Evolutionary conservation across 2,797 vertebrate genomes (phyloP), one percentile per base, ranked within the genome.

Genomic region (Tenualosa thibaudeaui): DNA sequence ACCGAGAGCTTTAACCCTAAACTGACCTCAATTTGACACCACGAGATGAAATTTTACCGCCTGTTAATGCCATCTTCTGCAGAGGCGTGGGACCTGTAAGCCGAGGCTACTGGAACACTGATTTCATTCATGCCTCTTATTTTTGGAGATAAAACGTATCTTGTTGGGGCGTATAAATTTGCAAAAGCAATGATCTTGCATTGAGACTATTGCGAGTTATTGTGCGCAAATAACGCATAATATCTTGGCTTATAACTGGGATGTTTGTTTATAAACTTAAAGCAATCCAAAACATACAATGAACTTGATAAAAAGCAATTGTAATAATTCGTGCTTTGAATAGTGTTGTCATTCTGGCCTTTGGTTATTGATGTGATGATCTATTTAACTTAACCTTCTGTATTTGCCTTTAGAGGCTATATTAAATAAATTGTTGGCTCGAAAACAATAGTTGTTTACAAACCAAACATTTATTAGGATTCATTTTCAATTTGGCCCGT

Each of bases 21-120:
- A 96, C 95, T 99, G 97, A 99, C 98, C 98, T 96, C 96, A 96
- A 97, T 97, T 95, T 98, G 97, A 98, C 97, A 98, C 97, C 96
- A 95, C 94, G 95, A 96, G 97, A 97, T 97, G 97, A 98, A 97
- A 98, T 96, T 96, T 96, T 97, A 98, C 96, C 96, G 96, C 94
- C 96, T 96, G 96, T 96, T 98, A 97, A 97, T 98, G 97, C 95
- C 96, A 96, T 97, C 96, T 96, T 93, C 95, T 94, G 95, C 94
- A 94, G 90, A 86, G 87, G 91, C 92, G 92, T 93, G 92, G 90
- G 89, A 93, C 90, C 91, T 92, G 90, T 90, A 92, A 92, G 92
- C 91, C 93, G 93, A 94, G 84, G 90, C 91, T 88, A 94, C 86
- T 92, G 89, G 88, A 87, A 91, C 94, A 93, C 94, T 93, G 94